A percentile compares a stretch with the other conserved stretches of the same genome.
Conservation (phyloP, 2,113 vertebrate species). For the Aegithalos caudatus region DNA sequence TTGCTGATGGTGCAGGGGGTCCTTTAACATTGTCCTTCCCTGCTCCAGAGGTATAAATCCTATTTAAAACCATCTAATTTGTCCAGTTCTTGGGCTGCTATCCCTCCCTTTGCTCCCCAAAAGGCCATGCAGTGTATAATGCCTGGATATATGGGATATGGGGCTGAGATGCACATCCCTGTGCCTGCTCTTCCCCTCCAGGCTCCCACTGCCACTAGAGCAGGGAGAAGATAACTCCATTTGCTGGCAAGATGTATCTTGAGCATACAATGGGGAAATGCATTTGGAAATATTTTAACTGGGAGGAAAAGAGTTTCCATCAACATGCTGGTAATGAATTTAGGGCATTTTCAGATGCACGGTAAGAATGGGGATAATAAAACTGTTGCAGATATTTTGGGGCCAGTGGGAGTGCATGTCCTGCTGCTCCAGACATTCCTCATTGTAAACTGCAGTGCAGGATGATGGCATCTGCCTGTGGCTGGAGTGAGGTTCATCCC, state of each 20-base stretch:
- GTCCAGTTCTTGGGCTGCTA: neutral
- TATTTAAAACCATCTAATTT: neutral
- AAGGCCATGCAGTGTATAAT: neutral
- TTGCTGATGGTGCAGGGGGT: neutral
- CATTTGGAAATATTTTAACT: neutral
- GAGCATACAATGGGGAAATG: neutral
- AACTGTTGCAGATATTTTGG: neutral
- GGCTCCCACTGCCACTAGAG: neutral
- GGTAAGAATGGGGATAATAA: neutral
- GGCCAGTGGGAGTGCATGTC: neutral
- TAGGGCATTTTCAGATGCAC: neutral
- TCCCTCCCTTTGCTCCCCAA: neutral
- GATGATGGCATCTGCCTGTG: neutral
- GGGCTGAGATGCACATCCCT: neutral
- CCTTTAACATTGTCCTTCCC: neutral
- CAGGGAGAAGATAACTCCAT: neutral
- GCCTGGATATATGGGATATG: rapidly evolving
- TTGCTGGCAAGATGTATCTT: neutral
- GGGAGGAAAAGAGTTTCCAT: neutral
- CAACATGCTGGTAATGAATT: neutral
- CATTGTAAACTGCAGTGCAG: neutral
- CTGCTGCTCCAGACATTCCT: neutral
- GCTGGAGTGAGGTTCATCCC: neutral
- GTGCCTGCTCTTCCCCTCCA: neutral
- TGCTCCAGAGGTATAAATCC: neutral